Conservation (phyloP, 1,140 invertebrate genomes). For the Drosophila mayri region DNA sequence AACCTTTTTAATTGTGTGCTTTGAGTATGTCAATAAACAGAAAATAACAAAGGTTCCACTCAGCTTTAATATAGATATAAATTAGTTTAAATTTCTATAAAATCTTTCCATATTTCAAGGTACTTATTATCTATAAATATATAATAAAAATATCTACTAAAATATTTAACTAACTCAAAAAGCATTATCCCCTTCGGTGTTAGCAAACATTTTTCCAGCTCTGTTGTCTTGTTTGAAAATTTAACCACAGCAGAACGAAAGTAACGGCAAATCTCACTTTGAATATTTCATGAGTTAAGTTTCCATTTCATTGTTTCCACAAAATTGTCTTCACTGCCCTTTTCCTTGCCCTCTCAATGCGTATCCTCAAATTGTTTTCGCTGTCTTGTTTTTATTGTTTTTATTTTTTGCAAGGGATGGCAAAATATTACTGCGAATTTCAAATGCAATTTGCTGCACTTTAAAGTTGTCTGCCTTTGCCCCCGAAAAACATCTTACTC, state of each 20-base stretch:
- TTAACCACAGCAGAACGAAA: constrained; percentile 16
- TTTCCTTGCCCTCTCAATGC: constrained; percentile 13
- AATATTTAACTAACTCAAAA: not conserved
- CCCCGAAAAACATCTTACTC: not conserved
- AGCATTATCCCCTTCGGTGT: constrained; percentile 2
- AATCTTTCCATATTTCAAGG: not conserved
- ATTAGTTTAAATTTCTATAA: not conserved
- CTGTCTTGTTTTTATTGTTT: constrained; percentile 25
- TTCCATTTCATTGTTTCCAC: constrained; percentile 49
- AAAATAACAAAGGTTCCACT: not conserved
- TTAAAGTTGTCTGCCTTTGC: constrained; percentile 34
- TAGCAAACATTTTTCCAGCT: not conserved
- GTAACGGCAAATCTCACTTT: constrained; percentile 39
- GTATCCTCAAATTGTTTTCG: constrained; percentile 48
- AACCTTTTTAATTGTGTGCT: not conserved
- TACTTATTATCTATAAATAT: not conserved
- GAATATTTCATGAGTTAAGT: constrained; percentile 54
- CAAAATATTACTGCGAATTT: constrained; percentile 52
- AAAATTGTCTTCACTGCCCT: constrained; percentile 10
- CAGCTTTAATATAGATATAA: not conserved
- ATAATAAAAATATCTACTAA: not conserved
- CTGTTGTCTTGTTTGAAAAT: constrained; percentile 16
- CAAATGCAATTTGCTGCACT: constrained; percentile 59
- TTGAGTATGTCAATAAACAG: not conserved
- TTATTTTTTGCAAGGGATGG: not conserved